Evolutionary conservation across 2,888 invertebrate genomes (phyloP), one percentile per base, ranked within the genome.

Genomic region (Tenodera sinensis): DNA sequence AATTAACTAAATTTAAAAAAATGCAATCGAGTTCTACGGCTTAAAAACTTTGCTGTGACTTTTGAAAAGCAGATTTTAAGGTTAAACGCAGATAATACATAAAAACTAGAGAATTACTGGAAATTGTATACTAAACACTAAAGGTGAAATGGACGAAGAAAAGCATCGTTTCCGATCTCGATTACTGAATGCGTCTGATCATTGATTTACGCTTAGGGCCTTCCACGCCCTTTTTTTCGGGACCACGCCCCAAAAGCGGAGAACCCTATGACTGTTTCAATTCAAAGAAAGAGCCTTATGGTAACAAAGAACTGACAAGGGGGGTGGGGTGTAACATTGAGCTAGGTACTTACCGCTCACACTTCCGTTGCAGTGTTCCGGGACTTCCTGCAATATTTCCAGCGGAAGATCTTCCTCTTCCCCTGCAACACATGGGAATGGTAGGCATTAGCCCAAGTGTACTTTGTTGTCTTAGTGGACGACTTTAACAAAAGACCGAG

Each of bases 331-430:
- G 42, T 42, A 42, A 42, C 42, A 42, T 42, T 42, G 42, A 71
- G 54, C 15, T 71, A 20, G 54, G 87, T 30, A 87, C 87, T 87
- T 34, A 87, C 87, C 30, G 30, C 87, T 83, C 9, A 83, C 82
- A 25, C 83, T 83, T 30, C 87, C 87, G 87, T 87, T 87, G 87
- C 87, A 87, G 27, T 83, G 87, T 83, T 87, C 87, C 14, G 87
- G 83, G 12, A 83, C 81, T 42, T 87, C 83, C n/a, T 83, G 87
- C n/a, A 83, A 82, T 25, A 42, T 30, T 28, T 87, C 87, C 82
- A 87, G 28, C 25, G 87, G 87, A 28, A 12, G 83, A 25, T 54
- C 27, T 8, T 87, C 87, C 9, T 30, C 25, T 87, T 20, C 81
- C 54, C 28, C 86, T 86, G 81, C 9, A 86, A 71, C 54, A 71